Evolutionary conservation across 2,888 invertebrate genomes (phyloP).

Genomic region (Entomobrya proxima): DNA sequence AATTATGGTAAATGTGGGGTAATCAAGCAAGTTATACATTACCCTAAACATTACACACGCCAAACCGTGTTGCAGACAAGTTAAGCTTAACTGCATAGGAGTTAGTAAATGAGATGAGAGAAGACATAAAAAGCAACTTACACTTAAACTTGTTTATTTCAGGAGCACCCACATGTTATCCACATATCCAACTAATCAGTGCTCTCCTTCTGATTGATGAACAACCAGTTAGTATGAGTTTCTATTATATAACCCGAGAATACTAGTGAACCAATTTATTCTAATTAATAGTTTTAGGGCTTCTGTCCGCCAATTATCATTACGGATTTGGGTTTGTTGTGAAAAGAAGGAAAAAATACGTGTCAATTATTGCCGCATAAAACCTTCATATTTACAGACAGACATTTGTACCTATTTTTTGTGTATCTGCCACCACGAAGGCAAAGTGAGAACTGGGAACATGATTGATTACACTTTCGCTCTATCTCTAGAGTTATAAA

Average conservation of each 20-base stretch:
- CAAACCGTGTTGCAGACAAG: not conserved
- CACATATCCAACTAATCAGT: not conserved
- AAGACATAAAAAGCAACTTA: conserved; percentile 9
- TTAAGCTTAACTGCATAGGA: not conserved
- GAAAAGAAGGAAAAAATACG: not conserved
- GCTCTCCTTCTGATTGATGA: not conserved
- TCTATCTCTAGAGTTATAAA: not conserved
- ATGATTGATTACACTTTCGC: conserved; percentile 34
- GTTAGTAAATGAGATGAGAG: not conserved
- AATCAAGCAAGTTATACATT: too few relatives aligned
- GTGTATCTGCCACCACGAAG: not conserved
- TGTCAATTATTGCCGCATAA: not conserved
- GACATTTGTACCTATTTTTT: not conserved
- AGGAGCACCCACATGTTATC: not conserved
- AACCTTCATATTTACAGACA: not conserved
- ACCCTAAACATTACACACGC: too few relatives aligned
- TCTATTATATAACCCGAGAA: conserved; percentile 1
- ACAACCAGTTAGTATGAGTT: not conserved
- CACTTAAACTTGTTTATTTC: conserved; percentile 2
- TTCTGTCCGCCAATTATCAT: conserved; percentile 29
- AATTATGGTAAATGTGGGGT: not conserved
- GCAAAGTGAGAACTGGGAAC: not conserved
- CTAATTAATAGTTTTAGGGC: conserved; percentile 41
- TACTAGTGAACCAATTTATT: conserved; percentile 35
- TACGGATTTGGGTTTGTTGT: conserved; percentile 15